Evolutionary conservation across 1,140 invertebrate species (phyloP).

Genomic region (Drosophila rufa): DNA sequence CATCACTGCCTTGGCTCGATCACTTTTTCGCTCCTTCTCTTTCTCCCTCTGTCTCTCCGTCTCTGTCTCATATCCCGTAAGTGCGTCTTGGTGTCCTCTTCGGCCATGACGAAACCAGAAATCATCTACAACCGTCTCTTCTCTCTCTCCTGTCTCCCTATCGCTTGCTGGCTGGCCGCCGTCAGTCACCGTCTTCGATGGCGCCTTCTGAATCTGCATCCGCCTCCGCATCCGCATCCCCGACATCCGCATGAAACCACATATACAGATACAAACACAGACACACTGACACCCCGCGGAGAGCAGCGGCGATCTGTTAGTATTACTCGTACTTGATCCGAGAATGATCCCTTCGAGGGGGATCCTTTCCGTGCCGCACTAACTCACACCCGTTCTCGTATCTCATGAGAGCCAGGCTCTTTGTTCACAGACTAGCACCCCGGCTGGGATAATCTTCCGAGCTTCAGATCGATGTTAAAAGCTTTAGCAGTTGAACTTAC

Average conservation of each 20-base stretch:
- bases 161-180: slow-evolving; percentile 47
- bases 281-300: slow-evolving; percentile 41
- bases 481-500: slow-evolving; percentile 58
- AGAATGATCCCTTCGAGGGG: neutral
- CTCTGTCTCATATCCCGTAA: slow-evolving; percentile 31
- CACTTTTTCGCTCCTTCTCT: slow-evolving; percentile 2
- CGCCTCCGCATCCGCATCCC: slow-evolving; percentile 8
- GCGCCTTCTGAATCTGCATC: slow-evolving; percentile 58
- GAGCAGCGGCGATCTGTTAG: slow-evolving; percentile 50
- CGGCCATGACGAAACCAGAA: slow-evolving; percentile 34
- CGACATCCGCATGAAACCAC: slow-evolving; percentile 37
- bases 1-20: slow-evolving; percentile 39
- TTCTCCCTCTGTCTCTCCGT: slow-evolving; percentile 18
- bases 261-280: slow-evolving; percentile 56
- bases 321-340: slow-evolving; percentile 15
- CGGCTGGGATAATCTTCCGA: slow-evolving; percentile 16
- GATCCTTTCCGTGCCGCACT: slow-evolving; percentile 9
- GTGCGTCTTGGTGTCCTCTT: slow-evolving; percentile 45
- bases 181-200: slow-evolving; percentile 70
- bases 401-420: neutral
- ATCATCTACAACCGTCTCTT: slow-evolving; percentile 51
- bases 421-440: slow-evolving; percentile 26
- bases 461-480: slow-evolving; percentile 34
- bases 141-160: slow-evolving; percentile 40
- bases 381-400: slow-evolving; percentile 6